phyloP scores from a whole-genome alignment of 2,797 vertebrate species.

The Oryzias dopingdopingensis region DNA sequence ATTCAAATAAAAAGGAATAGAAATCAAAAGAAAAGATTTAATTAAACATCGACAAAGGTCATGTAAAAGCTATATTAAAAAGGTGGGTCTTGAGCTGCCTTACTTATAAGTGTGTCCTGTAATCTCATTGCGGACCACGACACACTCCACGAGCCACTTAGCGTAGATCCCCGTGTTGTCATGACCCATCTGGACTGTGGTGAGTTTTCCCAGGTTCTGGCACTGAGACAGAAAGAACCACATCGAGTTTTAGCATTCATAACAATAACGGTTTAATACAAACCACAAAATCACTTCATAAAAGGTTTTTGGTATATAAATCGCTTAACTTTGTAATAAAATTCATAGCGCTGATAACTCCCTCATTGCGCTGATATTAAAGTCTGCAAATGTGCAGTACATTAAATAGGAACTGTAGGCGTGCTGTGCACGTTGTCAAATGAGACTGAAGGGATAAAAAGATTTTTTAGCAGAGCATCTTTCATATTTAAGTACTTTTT shows the following conservation, averaged over 20 bases:
- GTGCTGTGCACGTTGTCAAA: too few species aligned
- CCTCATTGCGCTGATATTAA: too few species aligned
- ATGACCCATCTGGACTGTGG: conserved; percentile 97
- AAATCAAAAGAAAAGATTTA: too few species aligned
- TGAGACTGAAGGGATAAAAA: too few species aligned
- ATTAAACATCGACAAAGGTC: too few species aligned
- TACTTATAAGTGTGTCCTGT: conserved; percentile 98
- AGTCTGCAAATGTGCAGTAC: too few species aligned
- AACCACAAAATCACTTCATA: neutral
- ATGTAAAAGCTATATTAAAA: too few species aligned
- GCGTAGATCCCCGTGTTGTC: conserved; percentile 97
- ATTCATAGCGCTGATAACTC: too few species aligned
- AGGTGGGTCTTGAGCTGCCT: conserved; percentile 49
- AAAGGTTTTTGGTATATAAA: neutral
- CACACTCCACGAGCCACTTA: conserved; percentile 97
- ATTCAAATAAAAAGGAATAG: too few species aligned
- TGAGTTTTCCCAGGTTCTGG: conserved; percentile 97
- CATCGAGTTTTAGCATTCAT: conserved; percentile 4
- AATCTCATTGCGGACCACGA: conserved; percentile 97
- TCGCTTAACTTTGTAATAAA: neutral
- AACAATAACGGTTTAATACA: neutral
- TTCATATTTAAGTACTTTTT: too few species aligned
- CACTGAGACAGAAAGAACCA: conserved; percentile 76
- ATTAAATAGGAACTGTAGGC: too few species aligned
- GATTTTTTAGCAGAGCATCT: too few species aligned